phyloP scores from a whole-genome alignment of 2,888 invertebrate genomes.

The Agapetus fuscipes region DNA sequence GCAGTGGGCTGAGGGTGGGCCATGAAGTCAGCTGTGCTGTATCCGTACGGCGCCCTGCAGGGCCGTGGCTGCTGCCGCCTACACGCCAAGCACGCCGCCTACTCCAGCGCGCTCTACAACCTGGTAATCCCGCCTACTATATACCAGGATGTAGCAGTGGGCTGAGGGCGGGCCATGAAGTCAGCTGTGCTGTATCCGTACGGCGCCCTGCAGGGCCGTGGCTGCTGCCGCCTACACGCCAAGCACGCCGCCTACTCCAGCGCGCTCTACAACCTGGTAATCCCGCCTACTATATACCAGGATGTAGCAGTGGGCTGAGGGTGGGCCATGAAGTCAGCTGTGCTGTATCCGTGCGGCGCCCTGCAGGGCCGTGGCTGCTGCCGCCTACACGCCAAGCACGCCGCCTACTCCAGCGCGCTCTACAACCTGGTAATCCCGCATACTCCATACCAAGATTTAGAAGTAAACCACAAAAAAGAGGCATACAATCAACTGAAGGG shows the following conservation, averaged over 20 bases:
- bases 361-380: constrained; percentile 6
- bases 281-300: constrained; percentile 26
- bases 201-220: constrained; percentile 11
- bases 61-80: constrained; percentile 45
- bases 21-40: too few relatives aligned
- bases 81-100: constrained; percentile 63
- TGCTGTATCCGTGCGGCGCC: constrained; percentile 14
- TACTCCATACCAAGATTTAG: too few relatives aligned
- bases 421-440: too few relatives aligned
- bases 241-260: constrained; percentile 65
- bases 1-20: too few relatives aligned
- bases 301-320: constrained; percentile 10
- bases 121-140: neutral
- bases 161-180: constrained; percentile 13
- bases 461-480: too few relatives aligned
- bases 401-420: too few relatives aligned
- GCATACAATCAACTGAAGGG: too few relatives aligned
- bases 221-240: constrained; percentile 57
- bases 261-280: constrained; percentile 65
- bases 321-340: constrained; percentile 16
- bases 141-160: constrained; percentile 13
- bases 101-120: too few relatives aligned
- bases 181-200: constrained; percentile 18
- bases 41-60: constrained; percentile 7
- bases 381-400: too few relatives aligned